These are phyloP conservation scores for Chloebia gouldiae DNA, from an alignment of 2,113 vertebrate genomes.

Conservation along the genomic window DNA sequence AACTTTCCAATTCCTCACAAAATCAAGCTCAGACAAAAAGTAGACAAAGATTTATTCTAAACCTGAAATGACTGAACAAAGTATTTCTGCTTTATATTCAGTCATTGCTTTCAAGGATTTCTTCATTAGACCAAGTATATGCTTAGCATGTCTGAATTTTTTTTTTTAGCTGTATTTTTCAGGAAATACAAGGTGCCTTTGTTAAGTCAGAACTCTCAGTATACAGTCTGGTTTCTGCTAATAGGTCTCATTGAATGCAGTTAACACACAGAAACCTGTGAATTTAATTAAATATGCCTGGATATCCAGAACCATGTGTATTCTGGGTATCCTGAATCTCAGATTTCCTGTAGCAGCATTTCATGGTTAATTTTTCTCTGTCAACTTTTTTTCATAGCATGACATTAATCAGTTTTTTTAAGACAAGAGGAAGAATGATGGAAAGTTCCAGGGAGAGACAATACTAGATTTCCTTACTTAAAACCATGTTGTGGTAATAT, in stretches of 20 bases:
- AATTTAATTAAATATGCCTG: background rate
- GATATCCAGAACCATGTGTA: background rate
- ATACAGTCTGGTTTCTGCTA: accelerated
- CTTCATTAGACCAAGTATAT: background rate
- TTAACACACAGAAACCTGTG: background rate
- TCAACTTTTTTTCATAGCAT: background rate
- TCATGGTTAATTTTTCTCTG: background rate
- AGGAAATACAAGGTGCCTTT: background rate
- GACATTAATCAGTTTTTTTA: background rate
- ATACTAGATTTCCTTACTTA: background rate
- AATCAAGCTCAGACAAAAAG: background rate
- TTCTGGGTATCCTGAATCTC: background rate
- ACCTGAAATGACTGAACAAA: background rate
- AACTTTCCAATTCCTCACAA: background rate
- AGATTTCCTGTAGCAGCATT: background rate
- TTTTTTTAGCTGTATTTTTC: background rate
- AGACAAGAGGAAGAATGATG: background rate
- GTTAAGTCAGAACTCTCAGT: background rate
- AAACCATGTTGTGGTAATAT: background rate
- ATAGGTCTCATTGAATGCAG: background rate
- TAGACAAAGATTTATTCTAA: background rate
- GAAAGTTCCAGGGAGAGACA: background rate
- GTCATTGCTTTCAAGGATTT: background rate
- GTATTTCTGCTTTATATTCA: background rate
- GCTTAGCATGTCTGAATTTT: background rate